These are phyloP conservation scores for Drymonia ruficornis DNA, from an alignment of 2,888 invertebrate genomes.

Conservation along the genomic window DNA sequence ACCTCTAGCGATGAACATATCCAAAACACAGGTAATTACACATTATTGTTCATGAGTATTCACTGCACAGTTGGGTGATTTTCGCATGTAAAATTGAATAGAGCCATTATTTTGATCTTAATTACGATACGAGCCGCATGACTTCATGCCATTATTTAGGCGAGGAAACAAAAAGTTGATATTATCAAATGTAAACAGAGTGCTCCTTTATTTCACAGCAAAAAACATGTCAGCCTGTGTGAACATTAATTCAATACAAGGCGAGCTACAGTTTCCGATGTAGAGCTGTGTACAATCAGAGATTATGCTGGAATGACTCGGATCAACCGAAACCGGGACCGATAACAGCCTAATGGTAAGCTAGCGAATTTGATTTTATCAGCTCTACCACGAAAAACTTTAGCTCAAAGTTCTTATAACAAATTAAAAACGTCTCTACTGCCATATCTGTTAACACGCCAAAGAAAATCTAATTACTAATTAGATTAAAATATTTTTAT, in stretches of 20 bases:
- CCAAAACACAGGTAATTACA: slow-evolving; percentile 21
- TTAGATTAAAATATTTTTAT: too few species aligned
- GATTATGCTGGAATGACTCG: too few species aligned
- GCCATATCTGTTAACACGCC: too few species aligned
- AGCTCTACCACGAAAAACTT: too few species aligned
- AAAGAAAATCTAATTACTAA: too few species aligned
- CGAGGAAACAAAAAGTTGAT: slow-evolving; percentile 6
- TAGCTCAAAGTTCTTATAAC: too few species aligned
- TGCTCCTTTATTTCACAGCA: slow-evolving; percentile 9
- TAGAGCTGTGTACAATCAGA: neutral
- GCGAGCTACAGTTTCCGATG: neutral
- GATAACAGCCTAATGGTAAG: too few species aligned
- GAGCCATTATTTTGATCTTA: slow-evolving; percentile 18
- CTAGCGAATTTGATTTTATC: too few species aligned
- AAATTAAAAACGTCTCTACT: too few species aligned
- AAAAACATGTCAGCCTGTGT: neutral
- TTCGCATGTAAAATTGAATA: slow-evolving; percentile 21
- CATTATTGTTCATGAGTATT: slow-evolving; percentile 19
- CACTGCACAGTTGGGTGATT: slow-evolving; percentile 3
- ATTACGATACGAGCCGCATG: slow-evolving; percentile 13
- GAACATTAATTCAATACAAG: neutral
- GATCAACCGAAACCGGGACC: too few species aligned
- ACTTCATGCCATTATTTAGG: slow-evolving; percentile 17
- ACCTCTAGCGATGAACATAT: slow-evolving; percentile 12
- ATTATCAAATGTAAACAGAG: slow-evolving; percentile 17